Evolutionary conservation across 2,888 invertebrate genomes (phyloP), one percentile per base, ranked within the genome.

Genomic region (Schizotus pectinicornis): DNA sequence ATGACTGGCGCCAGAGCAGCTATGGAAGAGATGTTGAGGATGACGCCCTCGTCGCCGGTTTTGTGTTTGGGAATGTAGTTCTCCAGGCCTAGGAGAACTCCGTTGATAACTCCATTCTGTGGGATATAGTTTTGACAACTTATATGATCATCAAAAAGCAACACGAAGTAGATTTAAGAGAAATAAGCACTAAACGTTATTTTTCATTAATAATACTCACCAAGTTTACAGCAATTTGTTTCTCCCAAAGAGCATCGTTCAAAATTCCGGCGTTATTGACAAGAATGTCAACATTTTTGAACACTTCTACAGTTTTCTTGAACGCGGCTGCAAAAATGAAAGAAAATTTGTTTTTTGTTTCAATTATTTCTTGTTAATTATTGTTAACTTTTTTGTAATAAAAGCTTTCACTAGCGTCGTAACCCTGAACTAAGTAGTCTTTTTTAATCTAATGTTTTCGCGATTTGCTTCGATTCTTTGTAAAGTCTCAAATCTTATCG

Each of bases 211-310:
- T 31, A 13, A n/a, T 7, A 53, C 52, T 43, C 50, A 52, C 49
- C 30, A 58, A 49, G 38, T 64, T 64, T 3, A 62, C 39, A 12
- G 38, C 42, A n/a, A 62, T 52, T 50, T 62, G 38, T 38, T 48
- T 43, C 45, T 60, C 60, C 55, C 62, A 64, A 7, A 46, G 34
- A 0, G 32, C 9, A 31, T 62, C 64, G 36, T 62, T 46, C 12
- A 57, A 31, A 13, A 64, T 60, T 8, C 62, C 59, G 7, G 62
- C 64, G 35, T 62, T 62, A 41, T 64, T 64, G 2, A 64, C 42
- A 5, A 90, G 87, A 62, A 90, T 87, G 74, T 89, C 89, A 65
- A 90, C 78, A 39, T 85, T 81, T 46, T 88, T 88, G 68, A 86
- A 88, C 49, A 84, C 84, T 33, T 86, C 83, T 66, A 87, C 81